These are phyloP conservation scores for Ciconia boyciana DNA, from an alignment of 2,113 vertebrate genomes.

Conservation along the genomic window DNA sequence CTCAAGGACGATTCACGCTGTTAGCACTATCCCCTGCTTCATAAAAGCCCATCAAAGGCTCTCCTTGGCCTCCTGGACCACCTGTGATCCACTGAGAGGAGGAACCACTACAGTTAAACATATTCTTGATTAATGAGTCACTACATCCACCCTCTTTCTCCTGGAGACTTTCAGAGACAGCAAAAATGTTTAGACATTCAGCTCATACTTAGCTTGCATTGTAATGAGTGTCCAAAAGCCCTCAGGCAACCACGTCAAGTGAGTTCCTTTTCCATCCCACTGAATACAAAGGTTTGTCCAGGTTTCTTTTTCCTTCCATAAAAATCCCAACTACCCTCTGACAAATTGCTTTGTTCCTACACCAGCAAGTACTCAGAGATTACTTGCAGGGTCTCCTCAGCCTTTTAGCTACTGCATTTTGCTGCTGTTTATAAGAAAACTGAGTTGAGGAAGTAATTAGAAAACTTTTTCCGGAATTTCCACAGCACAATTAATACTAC, in stretches of 20 bases:
- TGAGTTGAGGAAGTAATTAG: not conserved
- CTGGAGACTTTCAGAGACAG: not conserved
- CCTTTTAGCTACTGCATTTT: not conserved
- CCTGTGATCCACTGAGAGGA: not conserved
- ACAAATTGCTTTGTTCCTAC: not conserved
- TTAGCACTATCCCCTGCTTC: not conserved
- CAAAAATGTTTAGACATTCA: not conserved
- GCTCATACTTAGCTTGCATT: not conserved
- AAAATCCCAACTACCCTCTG: not conserved
- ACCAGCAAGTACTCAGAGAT: not conserved
- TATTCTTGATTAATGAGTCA: not conserved
- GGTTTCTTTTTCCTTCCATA: not conserved
- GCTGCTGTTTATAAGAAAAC: not conserved
- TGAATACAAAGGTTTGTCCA: not conserved
- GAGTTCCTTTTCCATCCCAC: not conserved
- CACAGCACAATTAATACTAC: not conserved
- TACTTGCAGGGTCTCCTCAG: not conserved
- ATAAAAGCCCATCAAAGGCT: not conserved
- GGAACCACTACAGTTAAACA: not conserved
- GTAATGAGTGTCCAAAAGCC: not conserved
- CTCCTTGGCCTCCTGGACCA: not conserved
- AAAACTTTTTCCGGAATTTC: not conserved
- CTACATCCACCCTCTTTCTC: not conserved
- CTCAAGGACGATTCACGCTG: not conserved
- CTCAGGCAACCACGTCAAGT: not conserved